phyloP scores from a whole-genome alignment of 2,888 invertebrate species.

The Zonitis immaculata region DNA sequence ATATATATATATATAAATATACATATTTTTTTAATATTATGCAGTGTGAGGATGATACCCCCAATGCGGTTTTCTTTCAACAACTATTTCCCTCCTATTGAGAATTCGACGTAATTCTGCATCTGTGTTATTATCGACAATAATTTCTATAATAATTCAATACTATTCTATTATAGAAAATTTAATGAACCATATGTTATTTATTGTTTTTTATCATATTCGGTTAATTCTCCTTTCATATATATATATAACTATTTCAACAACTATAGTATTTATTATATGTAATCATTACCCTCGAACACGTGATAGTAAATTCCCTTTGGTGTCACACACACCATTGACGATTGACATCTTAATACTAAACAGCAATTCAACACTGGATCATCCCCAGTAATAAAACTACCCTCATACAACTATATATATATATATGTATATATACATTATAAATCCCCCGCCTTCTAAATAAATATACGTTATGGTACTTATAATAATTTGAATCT shows the following conservation, averaged over 20 bases:
- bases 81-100: slow-evolving; percentile 16
- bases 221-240: background rate
- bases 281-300: slow-evolving; percentile 11
- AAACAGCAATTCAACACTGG: slow-evolving; percentile 2
- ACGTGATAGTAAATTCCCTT: slow-evolving; percentile 23
- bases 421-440: too few relatives aligned
- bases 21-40: too few relatives aligned
- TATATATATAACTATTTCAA: background rate
- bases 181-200: background rate
- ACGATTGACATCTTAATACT: slow-evolving; percentile 25
- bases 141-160: background rate
- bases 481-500: slow-evolving; percentile 14
- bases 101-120: slow-evolving; percentile 15
- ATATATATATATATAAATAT: too few relatives aligned
- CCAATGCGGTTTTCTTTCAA: slow-evolving; percentile 7
- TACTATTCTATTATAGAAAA: background rate
- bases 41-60: background rate
- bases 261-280: background rate
- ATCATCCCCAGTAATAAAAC: background rate
- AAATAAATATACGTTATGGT: too few relatives aligned
- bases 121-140: slow-evolving; percentile 11
- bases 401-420: background rate
- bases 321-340: slow-evolving; percentile 16
- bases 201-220: background rate
- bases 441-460: too few relatives aligned